Base-by-base conservation (phyloP, 2,113 vertebrate species). In the Boulengeromyrus knoepffleri region DNA sequence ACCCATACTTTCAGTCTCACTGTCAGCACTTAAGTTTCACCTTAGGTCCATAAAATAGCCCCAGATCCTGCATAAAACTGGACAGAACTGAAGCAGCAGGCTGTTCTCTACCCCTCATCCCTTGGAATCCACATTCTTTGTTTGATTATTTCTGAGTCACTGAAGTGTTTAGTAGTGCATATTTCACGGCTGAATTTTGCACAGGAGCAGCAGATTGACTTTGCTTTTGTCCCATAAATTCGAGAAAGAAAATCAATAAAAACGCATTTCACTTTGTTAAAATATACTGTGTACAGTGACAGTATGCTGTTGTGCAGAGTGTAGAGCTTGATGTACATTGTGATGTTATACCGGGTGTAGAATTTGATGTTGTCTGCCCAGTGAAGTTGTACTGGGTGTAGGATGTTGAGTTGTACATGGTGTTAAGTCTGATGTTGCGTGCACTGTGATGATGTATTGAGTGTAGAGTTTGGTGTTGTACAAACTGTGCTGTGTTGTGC, bases 401-500 rank as follows among this genome's bases (percentile, higher is more conserved):
- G 27, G 66, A 84, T 84, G 80, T 46, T 47, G 80, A 39, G 36
- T 45, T 83, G 77, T 83, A n/a, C 45, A 24, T 9, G 45, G 0
- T 47, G 42, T 84, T 21, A 42, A 2, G 3, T 77, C 21, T 83
- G 13, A 84, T 47, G 80, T 24, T 84, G 42, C n/a, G 17, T 45
- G 17, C 39, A 47, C 19, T 46, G 42, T 46, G 80, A 84, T 84
- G 77, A 8, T 83, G 19, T 83, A 7, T 42, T 36, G 31, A 83
- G 77, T 83, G 36, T 83, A 8, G 15, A 19, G 36, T 39, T 10
- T 83, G 52, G 36, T 19, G 17, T 84, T 42, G 19, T 39, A 52
- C 3, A 52, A 50, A 80, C 74, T 24, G 45, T 90, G 70, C 93
- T 80, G 92, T 94, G 89, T 91, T 90, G 88, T 88, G 10, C 95